Conservation (phyloP, 2,888 invertebrate species). For the Yponomeuta evonymella region DNA sequence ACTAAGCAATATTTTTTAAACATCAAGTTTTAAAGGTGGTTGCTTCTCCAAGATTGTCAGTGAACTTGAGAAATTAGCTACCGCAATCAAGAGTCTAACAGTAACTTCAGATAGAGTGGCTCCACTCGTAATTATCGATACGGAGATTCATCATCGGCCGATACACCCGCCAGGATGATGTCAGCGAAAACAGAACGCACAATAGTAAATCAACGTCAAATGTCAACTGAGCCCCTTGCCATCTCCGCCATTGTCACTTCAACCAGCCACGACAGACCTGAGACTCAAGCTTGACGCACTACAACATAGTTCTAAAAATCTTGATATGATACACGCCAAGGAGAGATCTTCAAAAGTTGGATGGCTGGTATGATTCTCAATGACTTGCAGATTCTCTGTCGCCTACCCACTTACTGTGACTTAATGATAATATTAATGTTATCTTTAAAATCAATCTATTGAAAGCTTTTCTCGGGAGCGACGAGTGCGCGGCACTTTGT, state of each 20-base stretch:
- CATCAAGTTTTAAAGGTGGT: background rate
- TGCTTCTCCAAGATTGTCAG: background rate
- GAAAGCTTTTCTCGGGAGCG: constrained; percentile 32
- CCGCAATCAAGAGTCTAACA: background rate
- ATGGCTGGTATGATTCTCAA: constrained; percentile 23
- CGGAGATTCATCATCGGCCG: constrained; percentile 30
- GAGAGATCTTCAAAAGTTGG: background rate
- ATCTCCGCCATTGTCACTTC: constrained; percentile 35
- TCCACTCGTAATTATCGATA: constrained; percentile 31
- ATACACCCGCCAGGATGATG: constrained; percentile 42
- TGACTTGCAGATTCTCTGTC: constrained; percentile 67
- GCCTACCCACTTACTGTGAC: constrained; percentile 59
- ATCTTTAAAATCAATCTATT: constrained; percentile 60
- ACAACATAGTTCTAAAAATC: constrained; percentile 9
- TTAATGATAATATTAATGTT: constrained; percentile 73
- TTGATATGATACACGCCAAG: background rate
- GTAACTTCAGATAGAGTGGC: constrained; percentile 15
- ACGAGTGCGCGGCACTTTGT: constrained; percentile 26
- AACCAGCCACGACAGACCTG: constrained; percentile 41
- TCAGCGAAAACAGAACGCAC: constrained; percentile 54
- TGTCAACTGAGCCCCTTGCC: constrained; percentile 62
- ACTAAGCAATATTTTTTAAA: no score
- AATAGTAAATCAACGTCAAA: constrained; percentile 74
- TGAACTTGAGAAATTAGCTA: background rate
- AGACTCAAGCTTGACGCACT: constrained; percentile 26